A percentile compares a stretch with the other conserved stretches of the same genome.
These are phyloP conservation scores for Thalassarche chlororhynchos DNA, from an alignment of 2,113 vertebrate genomes.

Conservation along the genomic window DNA sequence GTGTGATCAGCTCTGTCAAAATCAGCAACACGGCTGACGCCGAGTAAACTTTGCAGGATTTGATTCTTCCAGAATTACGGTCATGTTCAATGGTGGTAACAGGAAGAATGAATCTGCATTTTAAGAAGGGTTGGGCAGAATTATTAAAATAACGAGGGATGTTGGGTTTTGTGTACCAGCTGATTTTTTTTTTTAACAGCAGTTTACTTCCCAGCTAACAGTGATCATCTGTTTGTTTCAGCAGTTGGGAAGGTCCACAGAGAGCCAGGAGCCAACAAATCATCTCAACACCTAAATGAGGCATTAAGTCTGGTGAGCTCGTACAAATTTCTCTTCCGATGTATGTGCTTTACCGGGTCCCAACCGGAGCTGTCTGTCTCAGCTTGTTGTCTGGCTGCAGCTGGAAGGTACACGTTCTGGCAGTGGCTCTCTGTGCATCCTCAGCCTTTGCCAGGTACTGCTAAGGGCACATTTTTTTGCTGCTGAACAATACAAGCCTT, in stretches of 20 bases:
- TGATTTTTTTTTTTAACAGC: background rate
- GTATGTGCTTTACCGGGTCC: background rate
- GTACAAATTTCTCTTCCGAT: background rate
- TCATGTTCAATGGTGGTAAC: background rate
- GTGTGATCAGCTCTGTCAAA: background rate
- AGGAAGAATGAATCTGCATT: background rate
- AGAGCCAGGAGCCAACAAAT: background rate
- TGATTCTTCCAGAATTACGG: background rate
- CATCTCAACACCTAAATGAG: constrained; percentile 14
- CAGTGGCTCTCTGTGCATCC: background rate
- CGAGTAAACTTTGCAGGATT: background rate
- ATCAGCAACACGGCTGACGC: background rate
- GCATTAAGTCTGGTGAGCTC: constrained; percentile 16
- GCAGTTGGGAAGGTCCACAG: background rate
- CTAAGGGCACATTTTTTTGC: background rate
- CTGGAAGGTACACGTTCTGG: background rate
- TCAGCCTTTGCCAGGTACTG: background rate
- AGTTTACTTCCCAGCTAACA: background rate
- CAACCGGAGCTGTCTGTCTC: background rate
- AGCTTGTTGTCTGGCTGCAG: background rate
- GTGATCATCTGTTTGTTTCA: background rate
- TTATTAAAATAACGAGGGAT: background rate
- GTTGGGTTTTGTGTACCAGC: background rate
- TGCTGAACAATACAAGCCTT: background rate
- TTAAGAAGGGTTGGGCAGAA: background rate